phyloP scores from a whole-genome alignment of 2,888 invertebrate species.

The Ramazzottius varieornatus region DNA sequence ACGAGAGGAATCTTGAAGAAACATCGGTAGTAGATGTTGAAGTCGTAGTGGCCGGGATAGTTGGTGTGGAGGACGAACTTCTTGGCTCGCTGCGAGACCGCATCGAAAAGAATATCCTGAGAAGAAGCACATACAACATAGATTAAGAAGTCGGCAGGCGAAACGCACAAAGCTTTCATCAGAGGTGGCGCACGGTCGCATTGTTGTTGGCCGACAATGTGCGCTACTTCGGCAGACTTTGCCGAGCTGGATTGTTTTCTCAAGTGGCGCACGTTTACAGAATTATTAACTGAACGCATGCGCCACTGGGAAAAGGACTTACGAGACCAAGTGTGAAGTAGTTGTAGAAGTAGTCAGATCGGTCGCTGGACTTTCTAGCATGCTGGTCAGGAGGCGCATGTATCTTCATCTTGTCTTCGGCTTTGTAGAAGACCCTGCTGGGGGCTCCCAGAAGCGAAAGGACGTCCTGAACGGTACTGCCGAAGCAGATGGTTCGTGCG shows the following conservation, averaged over 20 bases:
- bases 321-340: slow-evolving; percentile 86
- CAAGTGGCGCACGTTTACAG: too few species aligned
- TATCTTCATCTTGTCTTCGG: slow-evolving; percentile 97
- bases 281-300: background rate
- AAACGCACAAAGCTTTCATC: too few species aligned
- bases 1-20: slow-evolving; percentile 56
- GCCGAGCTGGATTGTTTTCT: too few species aligned
- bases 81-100: slow-evolving; percentile 69
- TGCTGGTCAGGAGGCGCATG: slow-evolving; percentile 62
- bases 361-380: slow-evolving; percentile 39
- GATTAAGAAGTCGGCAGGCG: slow-evolving; percentile 6
- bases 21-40: slow-evolving; percentile 91
- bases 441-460: slow-evolving; percentile 68
- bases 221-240: too few species aligned
- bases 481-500: slow-evolving; percentile 46
- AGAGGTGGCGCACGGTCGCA: too few species aligned
- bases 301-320: slow-evolving; percentile 21
- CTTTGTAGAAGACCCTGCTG: slow-evolving; percentile 72
- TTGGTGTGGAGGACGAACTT: slow-evolving; percentile 94
- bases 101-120: slow-evolving; percentile 85
- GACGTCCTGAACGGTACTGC: slow-evolving; percentile 51
- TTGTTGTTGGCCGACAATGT: too few species aligned
- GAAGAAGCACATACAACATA: too few species aligned
- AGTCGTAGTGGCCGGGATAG: slow-evolving; percentile 98
- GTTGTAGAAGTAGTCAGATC: slow-evolving; percentile 92